Evolutionary conservation across 2,797 vertebrate species (phyloP), one percentile per base, ranked within the genome.

Genomic region (Gadopsis bispinosus): DNA sequence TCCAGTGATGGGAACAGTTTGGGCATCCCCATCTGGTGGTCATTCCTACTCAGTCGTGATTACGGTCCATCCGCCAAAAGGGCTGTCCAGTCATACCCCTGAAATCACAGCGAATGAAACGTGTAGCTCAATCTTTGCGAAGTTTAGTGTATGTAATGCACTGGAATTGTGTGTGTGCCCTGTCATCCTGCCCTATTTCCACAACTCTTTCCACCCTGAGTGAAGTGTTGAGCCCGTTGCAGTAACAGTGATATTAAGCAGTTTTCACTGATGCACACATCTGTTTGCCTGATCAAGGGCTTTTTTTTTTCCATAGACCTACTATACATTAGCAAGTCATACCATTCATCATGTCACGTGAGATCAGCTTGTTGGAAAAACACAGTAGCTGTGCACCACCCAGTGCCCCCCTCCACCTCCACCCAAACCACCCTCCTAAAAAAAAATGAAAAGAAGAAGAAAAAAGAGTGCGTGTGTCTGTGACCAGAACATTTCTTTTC

Each of bases 251-350:
- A 92, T 93, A 93, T 92, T 92, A 91, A 87, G 86, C 85, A 90
- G 84, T 90, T 91, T 87, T 83, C 59, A 60, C 84, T 83, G 86
- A 91, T 89, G 84, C 85, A 90, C 92, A 94, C 92, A 94, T 94
- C 94, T 94, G 94, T 90, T 95, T 89, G 89, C 89, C 88, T 92
- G 93, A 94, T 95, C 88, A 93, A 67, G 83, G 77, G 43, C 43
- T 77, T 88, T 83, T 89, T 83, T 78, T 88, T 83, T 89, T 83
- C 85, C 89, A 89, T 80, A 76, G 59, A 83, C 65, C 73, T 80
- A 84, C 84, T 86, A 78, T 89, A 88, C 83, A 65, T 91, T 93
- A 87, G 82, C 76, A 79, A 82, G 87, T 91, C 90, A 72, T 69
- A 74, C 77, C 78, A 74, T 89, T 88, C 76, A 81, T 91, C 89